These are phyloP conservation scores for Rhynchopsitta pachyrhyncha DNA, from an alignment of 2,113 vertebrate species.

Conservation along the genomic window DNA sequence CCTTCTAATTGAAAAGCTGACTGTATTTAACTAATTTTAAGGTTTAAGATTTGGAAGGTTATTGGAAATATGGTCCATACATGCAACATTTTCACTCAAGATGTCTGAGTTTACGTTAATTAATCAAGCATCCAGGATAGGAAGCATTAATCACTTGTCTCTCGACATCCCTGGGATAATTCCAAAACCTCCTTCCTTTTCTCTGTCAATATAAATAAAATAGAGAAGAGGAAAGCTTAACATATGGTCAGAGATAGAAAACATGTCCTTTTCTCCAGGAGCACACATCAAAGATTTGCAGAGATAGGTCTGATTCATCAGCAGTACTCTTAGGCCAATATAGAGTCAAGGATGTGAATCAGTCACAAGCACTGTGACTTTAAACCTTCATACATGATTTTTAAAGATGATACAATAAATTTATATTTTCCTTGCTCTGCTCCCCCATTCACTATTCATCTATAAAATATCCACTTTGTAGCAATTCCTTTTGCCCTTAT, in stretches of 20 bases:
- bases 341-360: neutral
- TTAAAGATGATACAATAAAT: neutral
- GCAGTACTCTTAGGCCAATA: neutral
- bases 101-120: constrained; percentile 20
- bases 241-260: constrained; percentile 8
- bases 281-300: neutral
- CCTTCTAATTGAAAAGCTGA: neutral
- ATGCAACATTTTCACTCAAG: constrained; percentile 5
- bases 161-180: neutral
- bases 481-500: neutral
- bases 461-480: neutral
- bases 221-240: neutral
- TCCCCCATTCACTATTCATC: neutral
- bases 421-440: neutral
- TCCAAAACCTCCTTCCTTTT: constrained; percentile 40
- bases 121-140: constrained; percentile 27
- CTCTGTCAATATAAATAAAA: neutral
- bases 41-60: neutral
- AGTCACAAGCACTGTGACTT: neutral
- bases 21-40: neutral
- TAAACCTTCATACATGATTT: neutral
- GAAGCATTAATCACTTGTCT: constrained; percentile 41
- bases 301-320: neutral
- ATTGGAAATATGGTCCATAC: neutral
- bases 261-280: neutral